phyloP scores from a whole-genome alignment of 2,113 vertebrate genomes.

The Engystomops pustulosus region DNA sequence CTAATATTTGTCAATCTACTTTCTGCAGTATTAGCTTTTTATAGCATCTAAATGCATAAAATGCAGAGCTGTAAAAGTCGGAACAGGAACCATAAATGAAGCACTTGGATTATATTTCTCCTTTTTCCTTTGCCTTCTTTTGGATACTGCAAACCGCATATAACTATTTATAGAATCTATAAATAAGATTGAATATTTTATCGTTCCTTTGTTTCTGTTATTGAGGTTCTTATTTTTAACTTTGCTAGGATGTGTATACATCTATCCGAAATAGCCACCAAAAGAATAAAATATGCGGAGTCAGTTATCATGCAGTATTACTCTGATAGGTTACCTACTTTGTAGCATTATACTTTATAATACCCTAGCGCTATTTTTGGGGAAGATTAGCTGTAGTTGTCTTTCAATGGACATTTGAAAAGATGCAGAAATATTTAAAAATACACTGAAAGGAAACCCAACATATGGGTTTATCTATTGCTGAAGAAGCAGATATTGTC shows the following conservation, averaged over 20 bases:
- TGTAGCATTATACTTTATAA: no score
- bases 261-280: not conserved
- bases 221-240: not conserved
- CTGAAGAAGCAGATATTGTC: no score
- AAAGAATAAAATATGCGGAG: not conserved
- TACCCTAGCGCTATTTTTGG: no score
- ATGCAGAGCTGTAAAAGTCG: not conserved
- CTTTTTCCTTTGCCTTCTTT: constrained; percentile 34
- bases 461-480: no score
- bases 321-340: no score
- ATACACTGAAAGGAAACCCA: no score
- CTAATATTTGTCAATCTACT: constrained; percentile 52
- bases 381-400: no score
- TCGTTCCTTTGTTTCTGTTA: not conserved
- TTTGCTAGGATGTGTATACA: not conserved
- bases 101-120: constrained; percentile 36
- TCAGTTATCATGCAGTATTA: not conserved
- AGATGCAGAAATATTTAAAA: no score
- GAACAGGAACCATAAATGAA: constrained; percentile 27
- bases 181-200: constrained; percentile 21
- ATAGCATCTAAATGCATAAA: constrained; percentile 43
- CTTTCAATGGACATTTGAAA: no score
- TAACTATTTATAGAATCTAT: constrained; percentile 9
- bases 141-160: not conserved
- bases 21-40: constrained; percentile 37